These are phyloP conservation scores for Lycophotia porphyrea DNA, from an alignment of 2,888 invertebrate genomes.

Conservation along the genomic window DNA sequence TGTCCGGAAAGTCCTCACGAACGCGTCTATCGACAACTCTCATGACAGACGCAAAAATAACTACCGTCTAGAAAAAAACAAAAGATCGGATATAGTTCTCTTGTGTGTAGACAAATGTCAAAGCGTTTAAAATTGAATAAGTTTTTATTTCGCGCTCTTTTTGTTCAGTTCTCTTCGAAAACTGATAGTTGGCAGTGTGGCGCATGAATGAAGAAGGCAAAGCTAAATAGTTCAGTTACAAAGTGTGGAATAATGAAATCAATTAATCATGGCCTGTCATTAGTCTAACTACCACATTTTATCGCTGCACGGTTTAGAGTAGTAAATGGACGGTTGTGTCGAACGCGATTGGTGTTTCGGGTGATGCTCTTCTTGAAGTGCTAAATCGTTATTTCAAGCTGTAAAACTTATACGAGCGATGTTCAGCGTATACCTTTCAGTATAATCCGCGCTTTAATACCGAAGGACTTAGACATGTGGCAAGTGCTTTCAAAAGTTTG, in stretches of 20 bases:
- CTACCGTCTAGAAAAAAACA: constrained; percentile 74
- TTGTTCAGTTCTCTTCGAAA: constrained; percentile 51
- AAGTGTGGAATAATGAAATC: constrained; percentile 33
- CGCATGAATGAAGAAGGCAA: constrained; percentile 46
- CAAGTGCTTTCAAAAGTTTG: not conserved
- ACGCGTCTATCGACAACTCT: constrained; percentile 79
- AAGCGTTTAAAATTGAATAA: constrained; percentile 75
- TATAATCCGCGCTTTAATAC: not conserved
- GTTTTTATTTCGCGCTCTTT: constrained; percentile 66
- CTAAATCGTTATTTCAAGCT: not conserved
- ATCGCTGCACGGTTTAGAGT: not conserved
- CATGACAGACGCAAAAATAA: constrained; percentile 80
- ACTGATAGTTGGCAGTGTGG: constrained; percentile 22
- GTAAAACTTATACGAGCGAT: not conserved
- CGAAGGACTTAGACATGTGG: not conserved
- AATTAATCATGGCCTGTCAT: constrained; percentile 42
- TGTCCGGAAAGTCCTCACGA: constrained; percentile 76
- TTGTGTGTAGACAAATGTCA: constrained; percentile 79
- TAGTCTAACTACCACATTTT: not conserved
- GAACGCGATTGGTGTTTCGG: not conserved
- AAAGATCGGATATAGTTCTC: constrained; percentile 80
- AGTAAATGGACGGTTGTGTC: not conserved
- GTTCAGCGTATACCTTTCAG: not conserved
- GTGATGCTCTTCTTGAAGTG: not conserved
- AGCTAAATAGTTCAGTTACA: constrained; percentile 22